Percentiles rank a stretch among this genome's conserved stretches.
Evolutionary conservation across 2,797 vertebrate species (phyloP).

Genomic region (Pachyuromys duprasi): DNA sequence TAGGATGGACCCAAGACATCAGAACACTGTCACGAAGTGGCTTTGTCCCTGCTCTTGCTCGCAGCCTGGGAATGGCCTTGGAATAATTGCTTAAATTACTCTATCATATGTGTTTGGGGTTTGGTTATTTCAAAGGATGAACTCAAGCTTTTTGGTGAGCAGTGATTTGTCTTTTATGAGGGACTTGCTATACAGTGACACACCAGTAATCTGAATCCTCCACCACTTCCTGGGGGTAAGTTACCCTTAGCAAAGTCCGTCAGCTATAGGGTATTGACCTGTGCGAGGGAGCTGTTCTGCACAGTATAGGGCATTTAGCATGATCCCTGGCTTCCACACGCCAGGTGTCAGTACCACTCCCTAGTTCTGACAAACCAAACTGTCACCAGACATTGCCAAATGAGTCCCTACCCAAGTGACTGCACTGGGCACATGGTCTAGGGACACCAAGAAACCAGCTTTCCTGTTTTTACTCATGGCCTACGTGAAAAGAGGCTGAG

Average conservation of each 20-base stretch:
- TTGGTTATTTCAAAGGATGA: background rate
- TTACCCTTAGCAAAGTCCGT: background rate
- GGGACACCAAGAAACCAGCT: background rate
- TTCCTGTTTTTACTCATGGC: background rate
- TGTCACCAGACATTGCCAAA: background rate
- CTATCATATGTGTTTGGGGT: background rate
- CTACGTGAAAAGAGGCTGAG: background rate
- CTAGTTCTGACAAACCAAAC: background rate
- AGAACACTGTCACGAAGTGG: too few relatives aligned
- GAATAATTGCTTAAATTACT: background rate
- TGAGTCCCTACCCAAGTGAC: background rate
- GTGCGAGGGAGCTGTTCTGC: rapidly evolving
- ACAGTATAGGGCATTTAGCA: rapidly evolving
- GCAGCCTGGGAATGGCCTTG: background rate
- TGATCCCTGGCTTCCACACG: background rate
- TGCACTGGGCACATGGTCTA: background rate
- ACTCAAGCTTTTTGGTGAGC: background rate
- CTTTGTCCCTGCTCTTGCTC: background rate
- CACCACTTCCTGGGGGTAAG: background rate
- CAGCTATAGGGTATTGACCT: rapidly evolving
- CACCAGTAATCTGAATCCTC: background rate
- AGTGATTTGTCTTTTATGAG: background rate
- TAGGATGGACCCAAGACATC: background rate
- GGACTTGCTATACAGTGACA: background rate
- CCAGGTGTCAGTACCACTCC: background rate